These are phyloP conservation scores for Varroa destructor DNA, from an alignment of 1,140 invertebrate genomes.

Conservation along the genomic window DNA sequence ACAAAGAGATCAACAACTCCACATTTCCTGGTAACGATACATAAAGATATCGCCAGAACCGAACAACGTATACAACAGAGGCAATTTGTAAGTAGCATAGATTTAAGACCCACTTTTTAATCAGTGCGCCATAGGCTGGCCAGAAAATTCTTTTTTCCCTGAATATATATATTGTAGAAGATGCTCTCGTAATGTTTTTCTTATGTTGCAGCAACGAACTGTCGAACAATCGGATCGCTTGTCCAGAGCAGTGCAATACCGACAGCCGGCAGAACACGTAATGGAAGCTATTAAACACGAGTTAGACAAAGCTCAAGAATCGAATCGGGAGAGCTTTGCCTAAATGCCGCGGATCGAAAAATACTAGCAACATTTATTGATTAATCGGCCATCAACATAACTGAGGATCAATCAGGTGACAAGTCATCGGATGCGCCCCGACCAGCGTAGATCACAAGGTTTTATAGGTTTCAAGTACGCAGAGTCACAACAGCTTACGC, in stretches of 20 bases:
- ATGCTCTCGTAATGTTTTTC: not conserved
- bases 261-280: not conserved
- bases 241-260: not conserved
- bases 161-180: not conserved
- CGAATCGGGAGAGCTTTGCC: not conserved
- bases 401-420: no score
- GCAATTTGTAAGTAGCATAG: not conserved
- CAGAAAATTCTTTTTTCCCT: not conserved
- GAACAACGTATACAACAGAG: conserved; percentile 2
- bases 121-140: no score
- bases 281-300: conserved; percentile 19
- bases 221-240: not conserved
- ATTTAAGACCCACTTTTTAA: no score
- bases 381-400: no score
- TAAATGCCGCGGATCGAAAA: not conserved
- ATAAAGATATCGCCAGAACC: not conserved
- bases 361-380: no score
- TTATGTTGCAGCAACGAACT: not conserved
- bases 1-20: conserved; percentile 4
- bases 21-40: conserved; percentile 16
- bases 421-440: no score
- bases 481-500: no score
- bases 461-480: no score
- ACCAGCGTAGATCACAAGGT: no score
- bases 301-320: conserved; percentile 1